Evolutionary conservation across 92 coral and sea anemone species (phyloP).

Genomic region (Actinernus sp.): DNA sequence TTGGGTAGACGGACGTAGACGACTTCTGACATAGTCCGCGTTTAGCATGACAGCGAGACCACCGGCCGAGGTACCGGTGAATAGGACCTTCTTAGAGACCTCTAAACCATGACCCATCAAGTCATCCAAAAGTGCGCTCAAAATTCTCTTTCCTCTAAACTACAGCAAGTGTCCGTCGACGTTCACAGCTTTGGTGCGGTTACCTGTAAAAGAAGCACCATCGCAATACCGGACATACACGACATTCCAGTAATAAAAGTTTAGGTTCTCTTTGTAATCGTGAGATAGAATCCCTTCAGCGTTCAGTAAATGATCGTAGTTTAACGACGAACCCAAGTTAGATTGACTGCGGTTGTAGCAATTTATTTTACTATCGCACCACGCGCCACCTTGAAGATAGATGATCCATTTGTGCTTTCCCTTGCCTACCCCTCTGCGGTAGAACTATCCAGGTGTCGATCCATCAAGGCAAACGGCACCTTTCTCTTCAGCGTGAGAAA

Average conservation of each 20-base stretch:
- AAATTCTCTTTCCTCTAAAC: constrained; percentile 87
- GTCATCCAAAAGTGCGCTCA: constrained; percentile 77
- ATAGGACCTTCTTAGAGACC: constrained; percentile 62
- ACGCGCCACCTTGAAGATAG: constrained; percentile 92
- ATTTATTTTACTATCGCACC: constrained; percentile 80
- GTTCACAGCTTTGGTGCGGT: constrained; percentile 75
- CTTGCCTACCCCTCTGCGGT: constrained; percentile 59
- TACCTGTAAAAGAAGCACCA: constrained; percentile 95
- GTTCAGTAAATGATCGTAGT: constrained; percentile 29
- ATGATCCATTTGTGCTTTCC: constrained; percentile 71
- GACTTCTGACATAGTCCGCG: constrained; percentile 82
- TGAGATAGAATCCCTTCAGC: constrained; percentile 80
- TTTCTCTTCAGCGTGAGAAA: constrained; percentile 43
- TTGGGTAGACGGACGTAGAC: constrained; percentile 52
- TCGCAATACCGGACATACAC: constrained; percentile 95
- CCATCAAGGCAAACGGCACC: constrained; percentile 98
- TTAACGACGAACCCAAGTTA: constrained; percentile 72
- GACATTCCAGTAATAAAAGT: constrained; percentile 93
- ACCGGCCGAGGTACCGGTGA: constrained; percentile 97
- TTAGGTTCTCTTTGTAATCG: constrained; percentile 48
- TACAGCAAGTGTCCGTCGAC: constrained; percentile 65
- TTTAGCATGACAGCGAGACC: constrained; percentile 91
- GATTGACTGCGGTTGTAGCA: constrained; percentile 79
- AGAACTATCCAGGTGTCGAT: constrained; percentile 80
- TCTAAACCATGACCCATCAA: constrained; percentile 55